These are phyloP conservation scores for Scarus forsteni DNA, from an alignment of 2,797 vertebrate genomes.

Conservation along the genomic window DNA sequence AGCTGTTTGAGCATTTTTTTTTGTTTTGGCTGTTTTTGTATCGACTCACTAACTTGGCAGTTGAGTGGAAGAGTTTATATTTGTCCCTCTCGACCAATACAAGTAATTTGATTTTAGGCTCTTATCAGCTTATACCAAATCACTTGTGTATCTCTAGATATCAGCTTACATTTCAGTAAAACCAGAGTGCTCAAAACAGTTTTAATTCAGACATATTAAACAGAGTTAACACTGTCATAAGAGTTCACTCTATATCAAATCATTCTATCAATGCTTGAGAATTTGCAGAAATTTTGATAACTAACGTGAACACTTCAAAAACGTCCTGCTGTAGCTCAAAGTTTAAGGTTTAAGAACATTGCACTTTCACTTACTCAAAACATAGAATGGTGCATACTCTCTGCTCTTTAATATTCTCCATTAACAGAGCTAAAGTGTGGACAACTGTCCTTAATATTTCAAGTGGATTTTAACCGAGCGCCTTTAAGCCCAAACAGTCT, in stretches of 20 bases:
- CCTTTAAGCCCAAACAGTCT: slow-evolving; percentile 44
- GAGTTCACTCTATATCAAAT: neutral
- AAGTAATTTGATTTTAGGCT: too few species aligned
- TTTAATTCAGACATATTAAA: neutral
- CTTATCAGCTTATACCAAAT: too few species aligned
- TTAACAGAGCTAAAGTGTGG: slow-evolving; percentile 14
- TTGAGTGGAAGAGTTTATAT: too few species aligned
- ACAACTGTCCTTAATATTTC: slow-evolving; percentile 32
- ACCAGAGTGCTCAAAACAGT: neutral
- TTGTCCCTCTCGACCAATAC: too few species aligned
- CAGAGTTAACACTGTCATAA: neutral
- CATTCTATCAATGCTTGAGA: neutral
- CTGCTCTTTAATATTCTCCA: slow-evolving; percentile 17
- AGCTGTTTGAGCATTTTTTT: too few species aligned
- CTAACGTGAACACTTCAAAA: neutral
- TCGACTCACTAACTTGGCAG: too few species aligned
- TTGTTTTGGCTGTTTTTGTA: too few species aligned
- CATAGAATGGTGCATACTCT: neutral
- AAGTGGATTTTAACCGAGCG: slow-evolving; percentile 30
- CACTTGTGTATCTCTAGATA: neutral
- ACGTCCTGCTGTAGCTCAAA: neutral
- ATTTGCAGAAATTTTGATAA: neutral
- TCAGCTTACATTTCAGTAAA: neutral
- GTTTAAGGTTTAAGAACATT: neutral
- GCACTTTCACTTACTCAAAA: slow-evolving; percentile 11